Percentiles rank a stretch among this genome's conserved stretches.
phyloP scores from a whole-genome alignment of 2,113 vertebrate species.

The Orycteropus afer region DNA sequence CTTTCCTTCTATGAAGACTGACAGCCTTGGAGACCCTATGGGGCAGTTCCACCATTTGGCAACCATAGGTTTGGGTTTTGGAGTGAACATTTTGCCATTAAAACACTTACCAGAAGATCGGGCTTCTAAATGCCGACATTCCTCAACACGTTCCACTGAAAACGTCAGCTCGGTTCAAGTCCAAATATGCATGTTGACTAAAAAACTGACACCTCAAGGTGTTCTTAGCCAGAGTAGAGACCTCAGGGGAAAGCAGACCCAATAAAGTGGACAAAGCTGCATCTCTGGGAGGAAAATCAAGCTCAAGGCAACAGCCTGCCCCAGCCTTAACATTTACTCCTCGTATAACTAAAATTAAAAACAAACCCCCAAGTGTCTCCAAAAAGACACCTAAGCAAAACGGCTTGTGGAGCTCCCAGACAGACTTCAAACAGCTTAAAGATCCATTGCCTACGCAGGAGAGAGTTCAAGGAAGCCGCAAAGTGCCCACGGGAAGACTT shows the following conservation, averaged over 20 bases:
- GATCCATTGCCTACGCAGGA: conserved; percentile 86
- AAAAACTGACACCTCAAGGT: neutral
- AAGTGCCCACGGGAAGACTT: conserved; percentile 90
- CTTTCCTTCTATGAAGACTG: no score
- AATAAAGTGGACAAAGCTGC: neutral
- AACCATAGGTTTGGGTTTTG: no score
- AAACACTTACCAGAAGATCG: neutral
- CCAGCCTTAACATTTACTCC: conserved; percentile 60
- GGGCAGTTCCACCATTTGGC: no score
- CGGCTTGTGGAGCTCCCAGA: conserved; percentile 85
- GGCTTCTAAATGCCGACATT: neutral
- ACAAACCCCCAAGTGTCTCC: neutral
- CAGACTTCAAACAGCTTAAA: conserved; percentile 89
- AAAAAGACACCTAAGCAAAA: conserved; percentile 73
- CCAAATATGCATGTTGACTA: neutral
- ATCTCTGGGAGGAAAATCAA: conserved; percentile 56
- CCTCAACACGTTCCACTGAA: neutral
- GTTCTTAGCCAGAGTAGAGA: fast-evolving
- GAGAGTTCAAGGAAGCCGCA: conserved; percentile 86
- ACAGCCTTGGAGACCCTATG: no score
- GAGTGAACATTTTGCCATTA: neutral
- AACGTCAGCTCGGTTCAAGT: neutral
- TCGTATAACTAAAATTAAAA: conserved; percentile 47
- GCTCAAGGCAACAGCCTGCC: conserved; percentile 24
- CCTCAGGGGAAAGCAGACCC: neutral